Evolutionary conservation across 2,113 vertebrate genomes (phyloP), one percentile per base, ranked within the genome.

Genomic region (Mixornis gularis): DNA sequence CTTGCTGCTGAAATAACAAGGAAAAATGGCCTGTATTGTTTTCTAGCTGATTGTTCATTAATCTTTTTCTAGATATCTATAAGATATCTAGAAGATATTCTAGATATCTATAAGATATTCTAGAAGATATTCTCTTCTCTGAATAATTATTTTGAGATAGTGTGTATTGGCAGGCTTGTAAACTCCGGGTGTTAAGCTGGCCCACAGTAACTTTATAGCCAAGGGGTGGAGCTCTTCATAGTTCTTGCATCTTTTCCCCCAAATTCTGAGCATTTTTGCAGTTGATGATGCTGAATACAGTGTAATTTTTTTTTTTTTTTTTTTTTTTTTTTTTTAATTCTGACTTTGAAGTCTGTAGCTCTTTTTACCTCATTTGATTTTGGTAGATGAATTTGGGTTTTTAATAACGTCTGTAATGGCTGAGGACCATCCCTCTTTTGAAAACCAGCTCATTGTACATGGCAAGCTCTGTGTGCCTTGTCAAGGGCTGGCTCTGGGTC

Each of bases 111-210:
- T n/a, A n/a, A n/a, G n/a, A n/a, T n/a, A n/a, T n/a, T n/a, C n/a
- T n/a, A n/a, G n/a, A n/a, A 64, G 18, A 10, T 44, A 6, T 7
- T 53, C 2, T 55, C 27, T 65, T 86, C 43, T 78, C n/a, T 63
- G 38, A 83, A n/a, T 59, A 79, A 20, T 44, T 41, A 8, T 60
- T 68, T 79, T 32, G 32, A 52, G 20, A 12, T 29, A 29, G 8
- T 0, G 9, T 3, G 0, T 58, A 22, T 38, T 58, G 15, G 30
- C 36, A 51, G 0, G 0, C 53, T 71, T 56, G 26, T 65, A 32
- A 79, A 26, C 4, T 55, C 36, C 0, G 0, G 2, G 2, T 14
- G 13, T 64, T 89, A 36, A 65, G 6, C 15, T 64, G 36, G 6
- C 8, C 56, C 18, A 74, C 3, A 4, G 19, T 51, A n/a, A 56